Percentiles rank a stretch among this genome's conserved stretches.
phyloP scores from a whole-genome alignment of 30 jellyfish, hydroid and myxozoan genomes.

The Cassiopea andromeda region DNA sequence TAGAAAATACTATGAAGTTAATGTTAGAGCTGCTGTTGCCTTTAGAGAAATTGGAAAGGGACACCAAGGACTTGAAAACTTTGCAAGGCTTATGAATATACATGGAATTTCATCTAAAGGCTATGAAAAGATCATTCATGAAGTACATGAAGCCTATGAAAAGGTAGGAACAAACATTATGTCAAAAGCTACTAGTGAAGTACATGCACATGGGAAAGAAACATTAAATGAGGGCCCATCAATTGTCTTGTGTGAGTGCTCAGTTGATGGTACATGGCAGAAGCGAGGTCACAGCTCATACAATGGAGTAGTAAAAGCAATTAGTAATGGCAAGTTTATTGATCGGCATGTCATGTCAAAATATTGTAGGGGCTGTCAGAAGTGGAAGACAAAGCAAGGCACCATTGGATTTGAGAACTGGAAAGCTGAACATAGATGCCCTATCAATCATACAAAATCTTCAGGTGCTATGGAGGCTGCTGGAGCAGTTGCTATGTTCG shows the following conservation, averaged over 20 bases:
- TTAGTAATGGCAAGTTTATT: constrained; percentile 45
- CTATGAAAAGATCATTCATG: neutral
- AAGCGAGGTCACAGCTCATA: constrained; percentile 10
- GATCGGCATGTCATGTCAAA: constrained; percentile 35
- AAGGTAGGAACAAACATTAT: neutral
- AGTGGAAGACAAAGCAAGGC: constrained; percentile 40
- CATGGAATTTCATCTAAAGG: neutral
- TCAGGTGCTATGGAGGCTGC: constrained; percentile 21
- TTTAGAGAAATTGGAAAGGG: constrained; percentile 5
- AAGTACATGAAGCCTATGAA: constrained; percentile 5
- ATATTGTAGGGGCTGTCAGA: constrained; percentile 44
- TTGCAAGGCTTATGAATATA: neutral
- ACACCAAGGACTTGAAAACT: constrained; percentile 18
- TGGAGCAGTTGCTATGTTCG: constrained; percentile 53
- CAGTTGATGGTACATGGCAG: neutral
- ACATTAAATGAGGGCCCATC: neutral
- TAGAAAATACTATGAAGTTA: neutral
- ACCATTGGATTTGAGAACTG: constrained; percentile 26
- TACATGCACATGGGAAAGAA: neutral
- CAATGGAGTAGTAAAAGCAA: constrained; percentile 53
- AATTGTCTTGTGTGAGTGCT: neutral
- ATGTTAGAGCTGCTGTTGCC: constrained; percentile 3
- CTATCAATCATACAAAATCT: constrained; percentile 38
- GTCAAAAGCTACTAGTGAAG: neutral
- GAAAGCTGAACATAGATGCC: constrained; percentile 49